A percentile compares a stretch with the other conserved stretches of the same genome.
phyloP scores from a whole-genome alignment of 2,113 vertebrate species.

The Machaerirhynchus nigripectus region DNA sequence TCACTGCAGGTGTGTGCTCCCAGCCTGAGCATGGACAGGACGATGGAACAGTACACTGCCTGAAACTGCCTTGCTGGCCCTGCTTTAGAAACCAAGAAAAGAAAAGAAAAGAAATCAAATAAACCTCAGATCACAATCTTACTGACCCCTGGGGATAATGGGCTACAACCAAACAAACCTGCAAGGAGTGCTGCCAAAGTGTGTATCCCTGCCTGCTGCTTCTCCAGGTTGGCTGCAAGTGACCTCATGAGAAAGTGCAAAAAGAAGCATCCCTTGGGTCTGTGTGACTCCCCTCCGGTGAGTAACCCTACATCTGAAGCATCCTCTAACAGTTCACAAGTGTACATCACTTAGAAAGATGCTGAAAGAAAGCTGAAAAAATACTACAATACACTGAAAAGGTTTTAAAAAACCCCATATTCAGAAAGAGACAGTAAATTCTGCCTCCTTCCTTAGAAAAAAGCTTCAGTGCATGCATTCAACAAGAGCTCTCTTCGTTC shows the following conservation, averaged over 20 bases:
- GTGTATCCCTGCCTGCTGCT: background rate
- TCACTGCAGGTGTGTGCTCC: background rate
- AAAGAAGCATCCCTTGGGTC: background rate
- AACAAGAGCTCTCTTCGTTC: background rate
- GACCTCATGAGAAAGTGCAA: background rate
- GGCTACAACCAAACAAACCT: background rate
- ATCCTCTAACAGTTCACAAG: background rate
- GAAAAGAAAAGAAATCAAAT: background rate
- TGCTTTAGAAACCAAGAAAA: background rate
- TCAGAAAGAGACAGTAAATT: background rate
- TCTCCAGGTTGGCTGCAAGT: background rate
- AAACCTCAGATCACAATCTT: background rate
- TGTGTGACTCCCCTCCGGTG: background rate
- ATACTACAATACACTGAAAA: background rate
- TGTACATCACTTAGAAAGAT: background rate
- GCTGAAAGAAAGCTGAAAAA: background rate
- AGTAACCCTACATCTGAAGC: background rate
- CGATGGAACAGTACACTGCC: background rate
- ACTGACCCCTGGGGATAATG: background rate
- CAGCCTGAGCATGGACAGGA: background rate
- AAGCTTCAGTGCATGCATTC: background rate
- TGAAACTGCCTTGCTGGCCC: background rate
- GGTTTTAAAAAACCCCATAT: fast-evolving
- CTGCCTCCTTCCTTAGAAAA: background rate
- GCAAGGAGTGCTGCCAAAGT: background rate